These are phyloP conservation scores for Charadrius vociferus DNA, from an alignment of 2,113 vertebrate species.

Conservation along the genomic window DNA sequence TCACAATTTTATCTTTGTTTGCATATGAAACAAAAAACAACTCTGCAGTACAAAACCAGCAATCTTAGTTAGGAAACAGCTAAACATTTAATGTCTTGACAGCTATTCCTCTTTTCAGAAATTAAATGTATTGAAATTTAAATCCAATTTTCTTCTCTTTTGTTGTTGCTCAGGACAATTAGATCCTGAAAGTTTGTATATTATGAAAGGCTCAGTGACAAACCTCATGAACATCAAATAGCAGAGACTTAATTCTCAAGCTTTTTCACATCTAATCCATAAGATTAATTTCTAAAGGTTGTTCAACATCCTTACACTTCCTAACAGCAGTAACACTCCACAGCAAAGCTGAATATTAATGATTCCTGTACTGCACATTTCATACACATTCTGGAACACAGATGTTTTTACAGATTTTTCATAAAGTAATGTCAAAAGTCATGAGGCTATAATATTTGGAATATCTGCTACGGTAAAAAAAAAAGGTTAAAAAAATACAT, in stretches of 20 bases:
- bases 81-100: not conserved
- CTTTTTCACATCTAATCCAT: not conserved
- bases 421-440: not conserved
- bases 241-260: not conserved
- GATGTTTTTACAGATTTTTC: not conserved
- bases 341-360: not conserved
- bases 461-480: not conserved
- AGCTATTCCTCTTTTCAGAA: not conserved
- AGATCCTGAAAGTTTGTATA: not conserved
- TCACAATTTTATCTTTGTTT: not conserved
- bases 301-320: not conserved
- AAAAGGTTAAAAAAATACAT: not conserved
- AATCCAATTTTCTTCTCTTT: not conserved
- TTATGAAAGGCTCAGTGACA: not conserved
- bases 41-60: not conserved
- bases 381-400: not conserved
- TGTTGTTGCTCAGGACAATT: not conserved
- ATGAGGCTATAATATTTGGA: constrained; percentile 28
- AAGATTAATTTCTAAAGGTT: constrained; percentile 10
- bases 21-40: not conserved
- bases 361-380: not conserved
- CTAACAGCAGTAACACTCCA: not conserved
- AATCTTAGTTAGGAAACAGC: not conserved
- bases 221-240: not conserved
- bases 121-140: not conserved